Conservation (phyloP, 2,113 vertebrate species). For the Gallinago undulata region DNA sequence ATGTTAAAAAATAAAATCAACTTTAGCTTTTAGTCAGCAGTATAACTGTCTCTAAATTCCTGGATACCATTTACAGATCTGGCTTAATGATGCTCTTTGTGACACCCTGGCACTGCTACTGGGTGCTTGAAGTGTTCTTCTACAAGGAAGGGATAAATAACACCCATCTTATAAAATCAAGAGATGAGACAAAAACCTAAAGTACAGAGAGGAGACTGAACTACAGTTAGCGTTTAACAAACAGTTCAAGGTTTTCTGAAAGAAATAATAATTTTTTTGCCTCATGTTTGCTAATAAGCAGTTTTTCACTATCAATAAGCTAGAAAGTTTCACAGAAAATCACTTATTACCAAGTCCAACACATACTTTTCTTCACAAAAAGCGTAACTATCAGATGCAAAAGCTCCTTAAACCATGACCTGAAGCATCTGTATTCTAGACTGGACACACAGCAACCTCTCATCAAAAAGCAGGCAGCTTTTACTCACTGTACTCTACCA, state of each 20-base stretch:
- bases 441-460: background rate
- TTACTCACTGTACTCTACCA: background rate
- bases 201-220: background rate
- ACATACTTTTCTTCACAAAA: background rate
- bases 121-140: background rate
- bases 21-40: background rate
- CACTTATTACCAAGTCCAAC: rapidly evolving
- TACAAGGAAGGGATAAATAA: background rate
- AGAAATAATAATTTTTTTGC: background rate
- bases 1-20: background rate
- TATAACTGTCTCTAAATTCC: background rate
- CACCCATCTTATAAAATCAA: background rate
- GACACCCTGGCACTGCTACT: background rate
- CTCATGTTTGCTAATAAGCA: background rate
- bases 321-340: background rate
- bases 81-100: rapidly evolving
- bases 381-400: background rate
- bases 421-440: background rate
- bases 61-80: background rate
- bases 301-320: background rate
- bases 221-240: background rate
- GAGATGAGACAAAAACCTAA: background rate
- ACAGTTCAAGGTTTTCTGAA: background rate
- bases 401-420: background rate
- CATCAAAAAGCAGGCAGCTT: background rate